Percentiles rank a stretch among this genome's conserved stretches.
Evolutionary conservation across 2,113 vertebrate species (phyloP).

Genomic region (Proterorhinus semilunaris): DNA sequence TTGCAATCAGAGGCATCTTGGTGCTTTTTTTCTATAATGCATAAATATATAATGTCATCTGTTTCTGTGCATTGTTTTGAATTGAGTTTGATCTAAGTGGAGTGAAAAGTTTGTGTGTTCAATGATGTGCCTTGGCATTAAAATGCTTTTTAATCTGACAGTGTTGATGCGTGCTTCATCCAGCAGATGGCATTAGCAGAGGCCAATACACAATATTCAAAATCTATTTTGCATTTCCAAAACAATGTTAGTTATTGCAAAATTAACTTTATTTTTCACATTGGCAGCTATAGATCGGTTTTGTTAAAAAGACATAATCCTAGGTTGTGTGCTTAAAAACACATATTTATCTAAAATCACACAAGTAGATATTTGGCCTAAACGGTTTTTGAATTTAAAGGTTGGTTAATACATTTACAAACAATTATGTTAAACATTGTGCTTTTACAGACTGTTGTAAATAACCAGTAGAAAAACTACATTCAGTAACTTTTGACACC

Average conservation of each 20-base stretch:
- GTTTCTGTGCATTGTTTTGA: conserved; percentile 29
- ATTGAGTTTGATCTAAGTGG: conserved; percentile 24
- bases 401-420: conserved; percentile 40
- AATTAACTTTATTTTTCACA: conserved; percentile 39
- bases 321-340: background rate
- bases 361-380: conserved; percentile 3
- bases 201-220: no score
- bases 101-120: conserved; percentile 19
- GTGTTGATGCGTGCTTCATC: background rate
- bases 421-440: conserved; percentile 49
- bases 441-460: conserved; percentile 46
- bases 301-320: background rate
- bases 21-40: background rate
- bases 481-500: conserved; percentile 62
- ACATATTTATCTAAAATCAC: background rate
- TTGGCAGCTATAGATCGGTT: conserved; percentile 24
- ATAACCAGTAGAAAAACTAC: conserved; percentile 57
- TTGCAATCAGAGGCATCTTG: background rate
- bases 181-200: conserved; percentile 33
- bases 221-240: conserved; percentile 4
- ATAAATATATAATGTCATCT: background rate
- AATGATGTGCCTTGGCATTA: conserved; percentile 64
- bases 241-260: conserved; percentile 45
- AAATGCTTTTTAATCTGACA: conserved; percentile 33
- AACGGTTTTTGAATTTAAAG: conserved; percentile 25